Conservation (phyloP, 2,888 invertebrate genomes). For the Polydrusus cervinus region DNA sequence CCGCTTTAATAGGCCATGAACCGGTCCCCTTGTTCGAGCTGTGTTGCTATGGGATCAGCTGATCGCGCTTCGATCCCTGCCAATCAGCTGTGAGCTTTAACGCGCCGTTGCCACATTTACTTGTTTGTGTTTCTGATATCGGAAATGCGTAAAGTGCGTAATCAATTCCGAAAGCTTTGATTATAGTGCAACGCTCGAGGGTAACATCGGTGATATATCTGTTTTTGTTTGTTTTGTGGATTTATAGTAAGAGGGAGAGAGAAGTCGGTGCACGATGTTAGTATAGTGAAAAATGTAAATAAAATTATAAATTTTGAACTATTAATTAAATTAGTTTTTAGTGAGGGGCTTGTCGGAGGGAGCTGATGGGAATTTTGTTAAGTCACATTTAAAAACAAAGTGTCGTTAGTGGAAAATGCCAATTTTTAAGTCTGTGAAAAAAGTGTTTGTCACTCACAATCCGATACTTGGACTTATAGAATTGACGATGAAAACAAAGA, state of each 20-base stretch:
- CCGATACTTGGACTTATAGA: neutral
- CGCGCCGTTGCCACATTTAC: conserved; percentile 33
- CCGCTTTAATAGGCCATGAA: conserved; percentile 34
- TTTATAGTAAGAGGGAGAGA: neutral
- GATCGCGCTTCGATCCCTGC: conserved; percentile 35
- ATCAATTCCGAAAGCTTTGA: neutral
- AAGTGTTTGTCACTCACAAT: neutral
- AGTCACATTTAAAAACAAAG: neutral
- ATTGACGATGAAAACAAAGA: neutral
- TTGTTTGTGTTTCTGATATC: conserved; percentile 20
- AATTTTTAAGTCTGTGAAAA: neutral
- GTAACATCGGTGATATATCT: neutral
- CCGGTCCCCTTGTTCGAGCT: conserved; percentile 37
- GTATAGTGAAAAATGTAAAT: neutral
- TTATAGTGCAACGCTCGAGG: neutral
- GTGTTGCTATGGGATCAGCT: conserved; percentile 54
- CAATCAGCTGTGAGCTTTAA: conserved; percentile 43
- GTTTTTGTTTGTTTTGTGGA: neutral
- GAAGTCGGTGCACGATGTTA: neutral
- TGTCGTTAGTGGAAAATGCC: neutral
- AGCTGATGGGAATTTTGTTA: neutral
- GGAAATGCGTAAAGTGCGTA: neutral
- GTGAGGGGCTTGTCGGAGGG: neutral
- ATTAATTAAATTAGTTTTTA: neutral
- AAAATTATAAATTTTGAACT: conserved; percentile 11